Evolutionary conservation across 1,140 invertebrate species (phyloP).

Genomic region (Brachionus plicatilis): DNA sequence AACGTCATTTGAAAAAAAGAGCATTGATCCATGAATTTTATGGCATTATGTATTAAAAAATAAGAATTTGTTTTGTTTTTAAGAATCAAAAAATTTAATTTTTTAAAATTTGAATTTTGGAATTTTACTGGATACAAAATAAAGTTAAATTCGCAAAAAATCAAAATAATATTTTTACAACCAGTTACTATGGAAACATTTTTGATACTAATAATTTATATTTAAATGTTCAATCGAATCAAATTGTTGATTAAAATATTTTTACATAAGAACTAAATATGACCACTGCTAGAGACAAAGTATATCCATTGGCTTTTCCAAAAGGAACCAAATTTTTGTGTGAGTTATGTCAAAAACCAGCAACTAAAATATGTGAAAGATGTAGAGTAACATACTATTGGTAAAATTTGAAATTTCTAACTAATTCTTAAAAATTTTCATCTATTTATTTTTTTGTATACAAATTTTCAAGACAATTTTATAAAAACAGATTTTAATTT

Average conservation of each 20-base stretch:
- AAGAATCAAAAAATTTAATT: too few species aligned
- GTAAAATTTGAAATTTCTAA: slow-evolving; percentile 43
- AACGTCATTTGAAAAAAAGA: too few species aligned
- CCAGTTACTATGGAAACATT: neutral
- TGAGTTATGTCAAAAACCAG: slow-evolving; percentile 55
- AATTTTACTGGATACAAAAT: too few species aligned
- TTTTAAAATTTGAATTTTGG: too few species aligned
- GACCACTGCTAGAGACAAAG: neutral
- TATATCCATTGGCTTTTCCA: slow-evolving; percentile 52
- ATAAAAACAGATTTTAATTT: too few species aligned
- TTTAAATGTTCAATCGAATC: neutral
- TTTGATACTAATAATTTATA: neutral
- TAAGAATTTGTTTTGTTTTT: too few species aligned
- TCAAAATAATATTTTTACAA: neutral
- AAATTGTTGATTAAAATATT: neutral
- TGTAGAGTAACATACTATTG: slow-evolving; percentile 56
- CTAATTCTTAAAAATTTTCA: neutral
- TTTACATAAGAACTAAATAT: neutral
- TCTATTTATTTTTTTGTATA: neutral
- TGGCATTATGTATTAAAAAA: too few species aligned
- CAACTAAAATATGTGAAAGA: slow-evolving; percentile 52
- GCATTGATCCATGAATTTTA: too few species aligned
- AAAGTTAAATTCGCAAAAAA: neutral
- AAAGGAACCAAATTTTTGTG: slow-evolving; percentile 52
- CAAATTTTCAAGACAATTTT: too few species aligned